Percentiles rank a stretch among this genome's conserved stretches.
Conservation (phyloP, 2,888 invertebrate genomes). For the Acronicta aceris region DNA sequence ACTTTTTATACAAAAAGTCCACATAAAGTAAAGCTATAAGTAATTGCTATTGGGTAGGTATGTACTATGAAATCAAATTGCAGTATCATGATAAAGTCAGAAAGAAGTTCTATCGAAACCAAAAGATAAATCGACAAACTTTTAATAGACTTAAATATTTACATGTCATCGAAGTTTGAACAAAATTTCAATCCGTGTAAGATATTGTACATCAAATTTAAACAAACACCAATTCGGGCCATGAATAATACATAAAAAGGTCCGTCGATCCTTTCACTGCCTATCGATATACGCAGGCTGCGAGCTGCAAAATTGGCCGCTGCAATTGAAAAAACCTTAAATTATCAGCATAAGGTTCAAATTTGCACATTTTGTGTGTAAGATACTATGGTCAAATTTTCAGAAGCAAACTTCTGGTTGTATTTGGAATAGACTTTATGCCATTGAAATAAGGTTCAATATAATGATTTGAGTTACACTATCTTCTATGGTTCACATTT, state of each 20-base stretch:
- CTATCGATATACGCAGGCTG: constrained; percentile 64
- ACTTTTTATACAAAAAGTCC: too few species aligned
- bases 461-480: not conserved
- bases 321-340: constrained; percentile 19
- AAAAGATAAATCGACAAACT: constrained; percentile 40
- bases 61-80: constrained; percentile 3
- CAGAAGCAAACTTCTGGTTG: constrained; percentile 42
- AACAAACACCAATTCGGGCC: constrained; percentile 79
- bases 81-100: constrained; percentile 25
- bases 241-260: constrained; percentile 80
- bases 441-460: constrained; percentile 38
- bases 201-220: constrained; percentile 81
- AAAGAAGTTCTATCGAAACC: constrained; percentile 27
- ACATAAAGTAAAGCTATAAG: too few species aligned
- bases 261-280: constrained; percentile 69
- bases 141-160: constrained; percentile 39
- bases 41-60: not conserved
- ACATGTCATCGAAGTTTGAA: constrained; percentile 51
- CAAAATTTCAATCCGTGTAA: constrained; percentile 74
- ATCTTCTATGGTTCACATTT: constrained; percentile 47
- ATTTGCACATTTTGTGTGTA: not conserved
- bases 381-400: constrained; percentile 19
- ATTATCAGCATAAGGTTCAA: constrained; percentile 10
- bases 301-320: constrained; percentile 40
- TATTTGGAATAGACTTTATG: constrained; percentile 38